Conservation (phyloP, 2,113 vertebrate species). For the Apodemus speciosus region DNA sequence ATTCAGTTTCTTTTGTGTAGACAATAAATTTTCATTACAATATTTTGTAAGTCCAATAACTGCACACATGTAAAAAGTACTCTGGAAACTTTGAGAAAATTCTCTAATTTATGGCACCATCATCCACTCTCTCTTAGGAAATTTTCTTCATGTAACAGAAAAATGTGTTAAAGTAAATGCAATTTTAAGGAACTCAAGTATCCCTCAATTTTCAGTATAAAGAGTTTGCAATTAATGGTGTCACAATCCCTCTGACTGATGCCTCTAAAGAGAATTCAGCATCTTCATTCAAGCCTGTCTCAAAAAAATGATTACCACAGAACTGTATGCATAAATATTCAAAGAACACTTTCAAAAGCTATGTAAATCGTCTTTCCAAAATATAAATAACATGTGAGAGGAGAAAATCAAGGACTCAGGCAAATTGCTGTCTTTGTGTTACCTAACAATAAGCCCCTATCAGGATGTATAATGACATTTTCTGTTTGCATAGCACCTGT, state of each 20-base stretch:
- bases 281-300: neutral
- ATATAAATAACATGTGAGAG: conserved; percentile 50
- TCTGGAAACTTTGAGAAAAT: neutral
- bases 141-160: neutral
- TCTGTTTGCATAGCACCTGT: conserved; percentile 62
- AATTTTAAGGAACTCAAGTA: conserved; percentile 13
- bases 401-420: conserved; percentile 37
- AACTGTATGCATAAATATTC: conserved; percentile 59
- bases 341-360: conserved; percentile 50
- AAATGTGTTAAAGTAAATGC: neutral
- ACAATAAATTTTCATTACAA: neutral
- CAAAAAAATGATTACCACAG: conserved; percentile 30
- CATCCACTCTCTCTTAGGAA: neutral
- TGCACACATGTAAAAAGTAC: neutral
- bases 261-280: neutral
- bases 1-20: neutral
- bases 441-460: conserved; percentile 39
- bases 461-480: conserved; percentile 44
- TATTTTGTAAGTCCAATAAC: neutral
- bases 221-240: neutral
- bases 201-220: neutral
- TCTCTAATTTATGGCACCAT: neutral
- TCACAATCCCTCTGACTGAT: conserved; percentile 9
- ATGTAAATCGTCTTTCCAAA: conserved; percentile 66
- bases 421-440: conserved; percentile 27